Evolutionary conservation across 2,888 invertebrate species (phyloP).

Genomic region (Coremacera marginata): DNA sequence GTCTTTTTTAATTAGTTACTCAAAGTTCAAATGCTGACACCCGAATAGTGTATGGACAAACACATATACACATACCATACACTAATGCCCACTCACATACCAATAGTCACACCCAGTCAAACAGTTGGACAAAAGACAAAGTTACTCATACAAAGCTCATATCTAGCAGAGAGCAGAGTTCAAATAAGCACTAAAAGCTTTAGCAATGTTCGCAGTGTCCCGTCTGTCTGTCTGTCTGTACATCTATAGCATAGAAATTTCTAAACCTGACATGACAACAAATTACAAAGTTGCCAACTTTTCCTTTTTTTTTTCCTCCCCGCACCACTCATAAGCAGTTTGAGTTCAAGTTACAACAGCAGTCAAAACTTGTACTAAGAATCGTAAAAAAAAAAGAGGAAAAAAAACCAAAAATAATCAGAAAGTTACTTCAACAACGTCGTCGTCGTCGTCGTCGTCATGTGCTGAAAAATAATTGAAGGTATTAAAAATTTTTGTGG

Average conservation of each 20-base stretch:
- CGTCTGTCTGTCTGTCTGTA: neutral
- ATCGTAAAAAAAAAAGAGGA: neutral
- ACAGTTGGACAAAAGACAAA: too few relatives aligned
- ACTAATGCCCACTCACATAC: neutral
- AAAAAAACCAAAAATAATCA: neutral
- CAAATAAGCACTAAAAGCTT: neutral
- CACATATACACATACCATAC: neutral
- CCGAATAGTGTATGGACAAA: neutral
- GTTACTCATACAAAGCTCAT: neutral
- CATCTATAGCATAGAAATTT: neutral
- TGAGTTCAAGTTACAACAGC: neutral
- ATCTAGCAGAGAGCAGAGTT: neutral
- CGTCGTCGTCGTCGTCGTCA: neutral
- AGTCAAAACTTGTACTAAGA: neutral
- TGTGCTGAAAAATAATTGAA: neutral
- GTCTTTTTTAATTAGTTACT: conserved; percentile 22
- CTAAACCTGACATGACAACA: conserved; percentile 7
- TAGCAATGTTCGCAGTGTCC: neutral
- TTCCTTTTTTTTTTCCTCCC: neutral
- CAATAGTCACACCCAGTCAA: neutral
- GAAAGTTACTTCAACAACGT: neutral
- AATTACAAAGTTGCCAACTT: neutral
- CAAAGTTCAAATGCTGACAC: conserved; percentile 16
- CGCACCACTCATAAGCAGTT: neutral
- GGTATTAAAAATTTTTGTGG: neutral